phyloP scores from a whole-genome alignment of 2,888 invertebrate genomes.

The Cabera pusaria region DNA sequence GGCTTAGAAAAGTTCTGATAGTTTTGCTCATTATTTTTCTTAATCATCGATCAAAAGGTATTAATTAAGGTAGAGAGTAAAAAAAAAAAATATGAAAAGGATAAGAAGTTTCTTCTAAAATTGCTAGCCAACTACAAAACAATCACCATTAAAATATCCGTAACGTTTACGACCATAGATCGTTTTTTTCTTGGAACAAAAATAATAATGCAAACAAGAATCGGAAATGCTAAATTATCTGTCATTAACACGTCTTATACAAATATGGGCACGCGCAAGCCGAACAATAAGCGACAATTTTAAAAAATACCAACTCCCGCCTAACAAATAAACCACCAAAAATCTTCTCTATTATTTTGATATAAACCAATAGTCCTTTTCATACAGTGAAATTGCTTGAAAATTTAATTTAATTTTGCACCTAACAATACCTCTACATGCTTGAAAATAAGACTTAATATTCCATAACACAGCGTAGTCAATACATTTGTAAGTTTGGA shows the following conservation, averaged over 20 bases:
- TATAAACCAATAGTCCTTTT: constrained; percentile 49
- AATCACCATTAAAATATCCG: too few relatives aligned
- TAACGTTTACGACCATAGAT: constrained; percentile 13
- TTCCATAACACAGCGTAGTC: constrained; percentile 9
- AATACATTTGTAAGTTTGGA: constrained; percentile 18
- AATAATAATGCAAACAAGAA: constrained; percentile 3
- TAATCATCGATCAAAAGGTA: too few relatives aligned
- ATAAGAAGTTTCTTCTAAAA: too few relatives aligned
- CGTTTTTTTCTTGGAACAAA: background rate
- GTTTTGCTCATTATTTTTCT: too few relatives aligned
- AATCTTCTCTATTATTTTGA: constrained; percentile 36
- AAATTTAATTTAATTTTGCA: constrained; percentile 18
- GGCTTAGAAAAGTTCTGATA: too few relatives aligned
- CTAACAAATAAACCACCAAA: constrained; percentile 51
- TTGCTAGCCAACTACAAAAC: too few relatives aligned
- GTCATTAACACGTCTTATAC: constrained; percentile 53
- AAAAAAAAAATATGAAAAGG: too few relatives aligned
- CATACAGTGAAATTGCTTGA: constrained; percentile 49
- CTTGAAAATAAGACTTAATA: too few relatives aligned
- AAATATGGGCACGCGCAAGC: constrained; percentile 48
- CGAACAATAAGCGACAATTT: constrained; percentile 52
- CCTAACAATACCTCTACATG: constrained; percentile 1
- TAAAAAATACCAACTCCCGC: constrained; percentile 44
- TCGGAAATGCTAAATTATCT: constrained; percentile 35
- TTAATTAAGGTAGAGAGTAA: too few relatives aligned